phyloP scores from a whole-genome alignment of 2,113 vertebrate species.

The Ophthalmolycus amberensis region DNA sequence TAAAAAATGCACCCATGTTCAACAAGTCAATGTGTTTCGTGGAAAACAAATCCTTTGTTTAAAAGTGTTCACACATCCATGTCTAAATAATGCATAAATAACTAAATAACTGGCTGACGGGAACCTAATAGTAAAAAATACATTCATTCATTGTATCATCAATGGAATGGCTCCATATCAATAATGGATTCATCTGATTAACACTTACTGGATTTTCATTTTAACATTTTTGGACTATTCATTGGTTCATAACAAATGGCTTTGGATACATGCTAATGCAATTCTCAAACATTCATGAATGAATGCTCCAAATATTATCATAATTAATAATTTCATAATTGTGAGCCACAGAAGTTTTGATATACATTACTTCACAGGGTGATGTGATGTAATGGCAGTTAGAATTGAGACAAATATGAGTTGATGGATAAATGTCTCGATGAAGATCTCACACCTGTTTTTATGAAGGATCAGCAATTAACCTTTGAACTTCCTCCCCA shows the following conservation, averaged over 20 bases:
- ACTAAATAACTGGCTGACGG: not conserved
- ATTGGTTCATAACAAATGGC: no score
- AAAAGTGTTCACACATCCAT: not conserved
- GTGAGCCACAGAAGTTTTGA: not conserved
- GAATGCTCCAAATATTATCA: no score
- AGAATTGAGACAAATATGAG: not conserved
- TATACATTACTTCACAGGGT: not conserved
- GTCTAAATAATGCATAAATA: not conserved
- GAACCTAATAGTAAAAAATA: not conserved
- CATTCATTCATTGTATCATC: not conserved
- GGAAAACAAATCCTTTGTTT: not conserved
- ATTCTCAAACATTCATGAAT: no score
- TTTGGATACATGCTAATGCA: no score
- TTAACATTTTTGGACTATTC: not conserved
- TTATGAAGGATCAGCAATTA: not conserved
- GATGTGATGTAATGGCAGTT: not conserved
- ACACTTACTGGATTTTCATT: no score
- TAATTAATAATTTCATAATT: no score
- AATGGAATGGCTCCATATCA: not conserved
- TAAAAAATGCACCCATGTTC: not conserved
- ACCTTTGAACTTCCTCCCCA: not conserved
- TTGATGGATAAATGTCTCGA: not conserved
- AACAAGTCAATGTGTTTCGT: not conserved
- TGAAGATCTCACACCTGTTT: not conserved
- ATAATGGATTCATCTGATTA: not conserved